Conservation (phyloP, 1,140 invertebrate genomes). For the Drosophila murphyi region DNA sequence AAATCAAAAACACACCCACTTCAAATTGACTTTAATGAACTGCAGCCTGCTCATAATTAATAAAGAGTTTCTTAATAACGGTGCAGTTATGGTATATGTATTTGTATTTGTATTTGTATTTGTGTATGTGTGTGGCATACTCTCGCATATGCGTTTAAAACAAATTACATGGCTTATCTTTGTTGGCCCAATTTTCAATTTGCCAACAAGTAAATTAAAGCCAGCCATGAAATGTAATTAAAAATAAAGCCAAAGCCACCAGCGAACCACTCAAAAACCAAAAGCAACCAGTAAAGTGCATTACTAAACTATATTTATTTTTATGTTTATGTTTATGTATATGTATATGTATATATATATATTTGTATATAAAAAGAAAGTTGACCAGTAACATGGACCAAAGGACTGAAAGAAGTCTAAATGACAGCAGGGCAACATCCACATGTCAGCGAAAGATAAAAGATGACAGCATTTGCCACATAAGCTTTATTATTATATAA, state of each 20-base stretch:
- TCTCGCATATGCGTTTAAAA: slow-evolving; percentile 37
- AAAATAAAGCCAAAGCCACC: slow-evolving; percentile 59
- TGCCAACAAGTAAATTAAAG: slow-evolving; percentile 69
- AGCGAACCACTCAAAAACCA: slow-evolving; percentile 30
- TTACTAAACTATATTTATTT: not conserved
- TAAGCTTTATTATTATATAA: slow-evolving; percentile 26
- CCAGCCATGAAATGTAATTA: slow-evolving; percentile 69
- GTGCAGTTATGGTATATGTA: not conserved
- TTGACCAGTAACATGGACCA: slow-evolving; percentile 8
- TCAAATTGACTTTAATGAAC: slow-evolving; percentile 55
- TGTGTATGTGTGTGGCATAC: not conserved
- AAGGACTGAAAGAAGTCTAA: slow-evolving; percentile 25
- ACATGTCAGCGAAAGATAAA: slow-evolving; percentile 36
- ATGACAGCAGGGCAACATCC: slow-evolving; percentile 27
- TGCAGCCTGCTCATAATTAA: slow-evolving; percentile 42
- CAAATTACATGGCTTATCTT: slow-evolving; percentile 71
- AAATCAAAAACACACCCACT: slow-evolving; percentile 56
- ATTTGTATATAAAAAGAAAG: slow-evolving; percentile 33
- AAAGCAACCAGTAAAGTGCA: slow-evolving; percentile 16
- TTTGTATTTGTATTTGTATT: too few relatives aligned
- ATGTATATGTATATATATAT: too few relatives aligned
- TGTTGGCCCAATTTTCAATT: slow-evolving; percentile 75
- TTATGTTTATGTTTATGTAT: too few relatives aligned
- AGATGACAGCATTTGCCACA: slow-evolving; percentile 20
- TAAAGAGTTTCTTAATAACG: slow-evolving; percentile 11